Conservation (phyloP, 1,140 invertebrate species). For the Stegodyphus dumicola region DNA sequence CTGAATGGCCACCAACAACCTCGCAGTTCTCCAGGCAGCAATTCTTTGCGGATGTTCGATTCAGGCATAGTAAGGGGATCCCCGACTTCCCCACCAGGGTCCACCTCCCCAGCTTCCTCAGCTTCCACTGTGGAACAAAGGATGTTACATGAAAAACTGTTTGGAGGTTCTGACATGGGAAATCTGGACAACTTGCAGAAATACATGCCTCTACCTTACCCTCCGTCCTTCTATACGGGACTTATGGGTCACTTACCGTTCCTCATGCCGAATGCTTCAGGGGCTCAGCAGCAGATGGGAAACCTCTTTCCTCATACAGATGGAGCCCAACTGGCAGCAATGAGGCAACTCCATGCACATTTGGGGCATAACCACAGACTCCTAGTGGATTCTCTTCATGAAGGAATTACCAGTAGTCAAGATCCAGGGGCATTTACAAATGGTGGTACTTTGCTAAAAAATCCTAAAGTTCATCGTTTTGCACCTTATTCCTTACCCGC, state of each 20-base stretch:
- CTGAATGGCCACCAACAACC: constrained; percentile 45
- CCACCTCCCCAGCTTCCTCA: constrained; percentile 38
- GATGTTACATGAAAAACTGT: constrained; percentile 40
- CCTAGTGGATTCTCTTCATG: constrained; percentile 40
- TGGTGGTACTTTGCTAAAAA: constrained; percentile 21
- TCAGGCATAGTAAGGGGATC: constrained; percentile 19
- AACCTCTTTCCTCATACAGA: constrained; percentile 21
- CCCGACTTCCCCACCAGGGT: constrained; percentile 34
- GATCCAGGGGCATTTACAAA: constrained; percentile 1
- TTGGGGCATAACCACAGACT: constrained; percentile 38
- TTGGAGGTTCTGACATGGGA: constrained; percentile 18
- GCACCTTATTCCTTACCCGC: constrained; percentile 38
- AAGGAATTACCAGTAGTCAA: constrained; percentile 9
- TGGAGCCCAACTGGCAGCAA: constrained; percentile 42
- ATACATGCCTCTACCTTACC: constrained; percentile 54
- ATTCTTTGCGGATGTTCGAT: constrained; percentile 16
- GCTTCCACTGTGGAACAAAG: constrained; percentile 19
- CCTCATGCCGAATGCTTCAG: constrained; percentile 18
- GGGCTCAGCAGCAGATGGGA: constrained; percentile 4
- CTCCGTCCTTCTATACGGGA: constrained; percentile 54
- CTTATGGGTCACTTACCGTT: constrained; percentile 49
- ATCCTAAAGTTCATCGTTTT: constrained; percentile 43
- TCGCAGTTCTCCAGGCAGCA: neutral
- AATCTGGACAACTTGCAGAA: constrained; percentile 42
- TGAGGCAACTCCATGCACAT: constrained; percentile 54